These are phyloP conservation scores for Chironomus striatipennis DNA, from an alignment of 1,140 invertebrate species.

Conservation along the genomic window DNA sequence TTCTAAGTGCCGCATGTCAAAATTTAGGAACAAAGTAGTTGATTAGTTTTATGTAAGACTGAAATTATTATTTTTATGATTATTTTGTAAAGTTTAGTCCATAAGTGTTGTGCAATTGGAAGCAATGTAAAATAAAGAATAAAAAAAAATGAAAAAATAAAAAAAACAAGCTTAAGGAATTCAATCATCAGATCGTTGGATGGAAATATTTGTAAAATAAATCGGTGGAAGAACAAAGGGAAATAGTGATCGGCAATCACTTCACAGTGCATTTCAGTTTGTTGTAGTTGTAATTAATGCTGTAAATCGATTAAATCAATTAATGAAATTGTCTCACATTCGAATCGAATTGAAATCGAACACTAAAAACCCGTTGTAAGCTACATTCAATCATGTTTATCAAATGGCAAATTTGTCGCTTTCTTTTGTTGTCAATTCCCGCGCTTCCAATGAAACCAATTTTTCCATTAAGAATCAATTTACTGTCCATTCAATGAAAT, in stretches of 20 bases:
- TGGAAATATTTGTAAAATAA: not conserved
- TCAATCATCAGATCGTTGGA: not conserved
- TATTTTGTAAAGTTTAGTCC: not conserved
- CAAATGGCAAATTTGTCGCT: conserved; percentile 21
- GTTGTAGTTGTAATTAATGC: not conserved
- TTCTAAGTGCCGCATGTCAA: no score
- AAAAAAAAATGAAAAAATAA: not conserved
- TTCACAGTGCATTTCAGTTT: not conserved
- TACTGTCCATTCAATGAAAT: not conserved
- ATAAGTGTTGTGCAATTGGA: not conserved
- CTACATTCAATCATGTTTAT: conserved; percentile 12
- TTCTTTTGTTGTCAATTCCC: not conserved
- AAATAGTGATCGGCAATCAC: conserved; percentile 15
- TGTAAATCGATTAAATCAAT: conserved; percentile 19
- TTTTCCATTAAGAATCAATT: not conserved
- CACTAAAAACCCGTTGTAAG: not conserved
- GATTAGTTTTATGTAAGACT: conserved; percentile 4
- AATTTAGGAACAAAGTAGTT: no score
- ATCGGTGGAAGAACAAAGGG: not conserved
- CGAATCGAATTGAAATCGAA: not conserved
- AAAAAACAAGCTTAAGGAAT: not conserved
- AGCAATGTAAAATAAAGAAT: not conserved
- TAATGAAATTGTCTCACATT: conserved; percentile 17
- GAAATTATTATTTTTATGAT: not conserved
- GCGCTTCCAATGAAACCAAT: not conserved